Conservation (phyloP, 2,113 vertebrate species). For the Thinocorus orbignyianus region DNA sequence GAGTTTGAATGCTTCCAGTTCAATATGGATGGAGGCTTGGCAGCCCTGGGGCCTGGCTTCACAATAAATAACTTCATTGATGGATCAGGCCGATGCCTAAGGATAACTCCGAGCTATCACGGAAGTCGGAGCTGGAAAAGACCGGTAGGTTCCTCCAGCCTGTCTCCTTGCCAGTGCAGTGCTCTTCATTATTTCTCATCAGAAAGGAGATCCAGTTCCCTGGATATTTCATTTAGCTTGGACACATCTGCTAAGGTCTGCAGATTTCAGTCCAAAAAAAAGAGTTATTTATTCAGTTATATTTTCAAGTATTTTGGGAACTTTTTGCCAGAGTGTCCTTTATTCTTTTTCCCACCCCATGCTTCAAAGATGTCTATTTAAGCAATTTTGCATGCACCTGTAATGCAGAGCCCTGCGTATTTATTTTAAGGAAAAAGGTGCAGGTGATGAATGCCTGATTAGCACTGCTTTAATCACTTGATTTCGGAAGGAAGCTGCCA, state of each 20-base stretch:
- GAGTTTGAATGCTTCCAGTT: background rate
- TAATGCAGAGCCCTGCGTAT: background rate
- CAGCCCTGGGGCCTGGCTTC: background rate
- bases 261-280: constrained; percentile 21
- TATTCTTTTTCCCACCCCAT: background rate
- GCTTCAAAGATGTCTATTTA: background rate
- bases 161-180: constrained; percentile 13
- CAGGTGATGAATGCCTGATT: constrained; percentile 35
- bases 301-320: constrained; percentile 39
- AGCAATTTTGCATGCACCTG: constrained; percentile 44
- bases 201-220: constrained; percentile 40
- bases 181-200: constrained; percentile 40
- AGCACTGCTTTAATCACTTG: constrained; percentile 28
- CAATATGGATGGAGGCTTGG: background rate
- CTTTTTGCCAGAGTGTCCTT: constrained; percentile 8
- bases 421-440: constrained; percentile 26
- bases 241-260: constrained; percentile 57
- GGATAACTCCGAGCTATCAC: background rate
- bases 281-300: constrained; percentile 41
- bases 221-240: constrained; percentile 47
- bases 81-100: constrained; percentile 2
- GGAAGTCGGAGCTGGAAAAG: constrained; percentile 25
- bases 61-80: background rate
- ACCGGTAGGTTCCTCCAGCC: constrained; percentile 2
- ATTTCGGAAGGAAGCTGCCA: constrained; percentile 22